Evolutionary conservation across 2,888 invertebrate genomes (phyloP).

Genomic region (Mechanitis messenoides): DNA sequence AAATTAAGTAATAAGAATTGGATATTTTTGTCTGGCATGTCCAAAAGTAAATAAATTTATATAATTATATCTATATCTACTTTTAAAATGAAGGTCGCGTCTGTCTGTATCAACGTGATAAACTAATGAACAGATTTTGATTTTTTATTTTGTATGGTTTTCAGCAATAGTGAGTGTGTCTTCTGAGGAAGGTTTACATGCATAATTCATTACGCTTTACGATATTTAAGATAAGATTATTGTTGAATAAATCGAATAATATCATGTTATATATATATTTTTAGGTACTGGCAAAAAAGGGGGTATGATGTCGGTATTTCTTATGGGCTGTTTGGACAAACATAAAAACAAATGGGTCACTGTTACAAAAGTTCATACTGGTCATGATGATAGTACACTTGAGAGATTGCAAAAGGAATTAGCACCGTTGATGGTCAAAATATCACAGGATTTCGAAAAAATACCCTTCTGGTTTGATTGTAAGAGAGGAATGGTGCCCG

Average conservation of each 20-base stretch:
- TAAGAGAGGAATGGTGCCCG: conserved; percentile 90
- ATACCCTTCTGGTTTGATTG: conserved; percentile 90
- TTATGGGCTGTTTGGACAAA: conserved; percentile 93
- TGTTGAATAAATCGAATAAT: too few species aligned
- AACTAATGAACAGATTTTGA: neutral
- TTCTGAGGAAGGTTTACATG: too few species aligned
- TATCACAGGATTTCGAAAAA: conserved; percentile 82
- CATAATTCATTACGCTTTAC: too few species aligned
- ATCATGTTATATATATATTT: conserved; percentile 8
- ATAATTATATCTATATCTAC: too few species aligned
- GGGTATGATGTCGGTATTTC: conserved; percentile 93
- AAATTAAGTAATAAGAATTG: neutral
- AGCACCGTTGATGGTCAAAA: conserved; percentile 83
- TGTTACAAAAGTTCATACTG: conserved; percentile 93
- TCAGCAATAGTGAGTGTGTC: too few species aligned
- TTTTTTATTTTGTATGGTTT: too few species aligned
- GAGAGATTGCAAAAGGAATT: conserved; percentile 82
- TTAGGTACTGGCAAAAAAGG: conserved; percentile 89
- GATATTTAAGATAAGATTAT: too few species aligned
- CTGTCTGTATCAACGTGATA: too few species aligned
- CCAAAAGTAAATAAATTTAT: too few species aligned
- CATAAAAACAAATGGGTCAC: conserved; percentile 84
- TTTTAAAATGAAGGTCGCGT: too few species aligned
- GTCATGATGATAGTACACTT: conserved; percentile 91
- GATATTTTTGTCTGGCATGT: too few species aligned